Base-by-base conservation (phyloP, 1,140 invertebrate species). In the Liolophura sinensis region DNA sequence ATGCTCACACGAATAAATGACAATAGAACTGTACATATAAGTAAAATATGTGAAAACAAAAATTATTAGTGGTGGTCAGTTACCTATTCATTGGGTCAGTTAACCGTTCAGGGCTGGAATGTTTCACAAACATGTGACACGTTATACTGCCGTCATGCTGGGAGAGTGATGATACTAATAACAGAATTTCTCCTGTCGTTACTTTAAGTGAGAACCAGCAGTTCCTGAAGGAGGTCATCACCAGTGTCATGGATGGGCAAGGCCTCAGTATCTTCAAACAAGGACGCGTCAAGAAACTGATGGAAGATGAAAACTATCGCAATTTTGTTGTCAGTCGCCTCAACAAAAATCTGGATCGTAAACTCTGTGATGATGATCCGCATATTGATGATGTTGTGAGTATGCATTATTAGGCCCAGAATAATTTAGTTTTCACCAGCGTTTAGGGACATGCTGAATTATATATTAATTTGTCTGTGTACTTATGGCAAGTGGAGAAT, bases 241-340 rank as follows among this genome's bases (percentile, higher is more conserved):
- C 90, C 78, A 92, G 93, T 86, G 94, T 99, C 6, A 79, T 99
- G 57, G 92, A 93, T 56, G 98, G 97, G 14, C 95, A 99, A 86
- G 96, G 97, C 3, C 91, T 99, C 18, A 95, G 96, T 48, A 99
- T 97, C 94, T 86, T 99, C 22, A 97, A 98, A 84, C 83, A 97
- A 9, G 96, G 93, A 78, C 89, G 96, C 48, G 86, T 99, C 22
- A 96, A 95, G 78, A 97, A 97, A 80, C 85, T 99, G 7, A 97
- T 99, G 94, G 97, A 99, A 84, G 97, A 99, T 85, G 98, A 99
- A 86, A 98, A 93, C 62, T 97, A 99, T 86, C 88, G 98, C 46
- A 97, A 96, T 80, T 91, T 99, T 82, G 92, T 98, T 14, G 90
- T 99, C 1, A 94, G 92, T 59, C 95, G 97, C 79, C 86, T 99